Evolutionary conservation across 2,797 vertebrate genomes (phyloP), one percentile per base, ranked within the genome.

Genomic region (Hoplostethus mediterraneus): DNA sequence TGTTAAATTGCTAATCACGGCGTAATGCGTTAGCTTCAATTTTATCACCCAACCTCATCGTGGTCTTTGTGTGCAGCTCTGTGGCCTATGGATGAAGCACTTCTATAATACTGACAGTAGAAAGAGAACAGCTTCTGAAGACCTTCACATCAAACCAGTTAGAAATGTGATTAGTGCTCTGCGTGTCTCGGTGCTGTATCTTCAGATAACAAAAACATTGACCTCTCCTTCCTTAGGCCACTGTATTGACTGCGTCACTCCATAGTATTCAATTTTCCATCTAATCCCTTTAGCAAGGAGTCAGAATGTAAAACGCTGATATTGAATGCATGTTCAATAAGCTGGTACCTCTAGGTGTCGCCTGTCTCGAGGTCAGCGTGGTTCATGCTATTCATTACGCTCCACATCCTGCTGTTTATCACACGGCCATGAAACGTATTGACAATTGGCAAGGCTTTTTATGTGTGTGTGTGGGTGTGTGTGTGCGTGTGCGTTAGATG

Each of bases 1-100:
- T 67, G 52, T 44, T 64, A 12, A 51, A 69, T 63, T 71, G 57
- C 48, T 72, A 71, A 78, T 77, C 75, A 49, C 16, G 28, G 28
- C 0, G 0, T 11, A 17, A 75, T 62, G 8, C 10, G 68, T 57
- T 55, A 25, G 59, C 55, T 55, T 36, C 9, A 25, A 11, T 53
- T 74, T 67, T 47, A 84, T 80, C 67, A 52, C 49, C 48, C 28
- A 55, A 36, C 38, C 38, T 80, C 42, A 16, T 72, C 49, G 1
- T 49, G 13, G 28, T 49, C 54, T 52, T 47, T 40, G 33, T 54
- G 25, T 59, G 58, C 17, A 44, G 48, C 5, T 60, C 2, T 51
- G 11, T 31, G 13, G 25, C 9, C 45, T 11, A 21, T 42, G 7
- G 12, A 33, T 71, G 17, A 67, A 51, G 16, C 7, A 51, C 62